Evolutionary conservation across 2,113 vertebrate species (phyloP).

Genomic region (Hylia prasina): DNA sequence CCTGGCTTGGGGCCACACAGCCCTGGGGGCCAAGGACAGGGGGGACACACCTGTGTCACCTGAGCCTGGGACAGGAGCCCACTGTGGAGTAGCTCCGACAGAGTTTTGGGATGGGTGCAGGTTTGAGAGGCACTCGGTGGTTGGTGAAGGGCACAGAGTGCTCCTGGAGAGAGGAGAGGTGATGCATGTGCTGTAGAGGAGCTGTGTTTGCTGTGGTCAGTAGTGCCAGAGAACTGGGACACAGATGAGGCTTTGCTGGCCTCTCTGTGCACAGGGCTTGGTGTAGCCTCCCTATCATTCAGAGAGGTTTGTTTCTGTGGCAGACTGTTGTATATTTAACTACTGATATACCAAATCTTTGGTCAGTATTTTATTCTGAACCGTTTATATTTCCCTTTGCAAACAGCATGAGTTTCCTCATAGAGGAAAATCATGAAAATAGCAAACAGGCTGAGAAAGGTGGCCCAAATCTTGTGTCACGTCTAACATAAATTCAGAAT

Average conservation of each 20-base stretch:
- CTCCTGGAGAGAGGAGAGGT: background rate
- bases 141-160: rapidly evolving
- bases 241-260: background rate
- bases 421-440: background rate
- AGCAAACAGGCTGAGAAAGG: background rate
- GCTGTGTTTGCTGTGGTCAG: background rate
- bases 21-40: background rate
- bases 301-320: background rate
- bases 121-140: background rate
- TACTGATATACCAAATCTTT: background rate
- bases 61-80: background rate
- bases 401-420: background rate
- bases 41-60: background rate
- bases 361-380: background rate
- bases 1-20: rapidly evolving
- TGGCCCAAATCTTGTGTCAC: background rate
- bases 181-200: rapidly evolving
- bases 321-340: background rate
- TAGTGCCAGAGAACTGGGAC: background rate
- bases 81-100: rapidly evolving
- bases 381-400: background rate
- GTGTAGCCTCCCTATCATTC: background rate
- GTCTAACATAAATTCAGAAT: background rate
- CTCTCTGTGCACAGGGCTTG: background rate
- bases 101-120: background rate